phyloP scores from a whole-genome alignment of 1,140 invertebrate species.

The Platyscapa corneri region DNA sequence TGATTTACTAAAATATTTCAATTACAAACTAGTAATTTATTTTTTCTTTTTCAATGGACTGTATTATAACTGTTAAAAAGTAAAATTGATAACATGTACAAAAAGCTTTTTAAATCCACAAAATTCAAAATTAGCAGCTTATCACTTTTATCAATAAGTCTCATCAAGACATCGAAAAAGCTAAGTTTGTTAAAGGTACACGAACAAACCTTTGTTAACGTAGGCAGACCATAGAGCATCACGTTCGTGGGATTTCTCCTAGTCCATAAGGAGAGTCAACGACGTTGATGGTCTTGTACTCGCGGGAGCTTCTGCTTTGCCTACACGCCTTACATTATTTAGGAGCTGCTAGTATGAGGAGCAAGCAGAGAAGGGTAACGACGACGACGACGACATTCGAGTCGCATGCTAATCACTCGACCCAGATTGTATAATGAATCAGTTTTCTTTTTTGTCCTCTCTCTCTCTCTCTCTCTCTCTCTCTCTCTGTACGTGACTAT shows the following conservation, averaged over 20 bases:
- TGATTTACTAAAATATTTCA: too few species aligned
- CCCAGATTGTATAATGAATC: constrained; percentile 76
- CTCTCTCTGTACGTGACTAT: constrained; percentile 58
- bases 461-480: constrained; percentile 37
- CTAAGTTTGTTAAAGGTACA: not conserved
- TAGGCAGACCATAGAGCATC: constrained; percentile 45
- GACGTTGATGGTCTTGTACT: constrained; percentile 40
- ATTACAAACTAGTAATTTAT: too few species aligned
- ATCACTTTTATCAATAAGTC: constrained; percentile 19
- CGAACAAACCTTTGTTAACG: constrained; percentile 29
- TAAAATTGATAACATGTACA: too few species aligned
- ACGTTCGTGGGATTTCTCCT: constrained; percentile 45
- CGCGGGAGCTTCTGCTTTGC: constrained; percentile 43
- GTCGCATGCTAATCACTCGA: constrained; percentile 75
- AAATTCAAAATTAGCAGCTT: constrained; percentile 9
- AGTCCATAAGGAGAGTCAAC: constrained; percentile 29
- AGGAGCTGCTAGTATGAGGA: constrained; percentile 57
- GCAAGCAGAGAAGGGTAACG: constrained; percentile 50
- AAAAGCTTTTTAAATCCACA: too few species aligned
- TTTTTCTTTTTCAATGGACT: too few species aligned
- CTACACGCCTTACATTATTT: constrained; percentile 71
- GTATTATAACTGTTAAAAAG: too few species aligned
- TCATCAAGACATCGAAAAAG: not conserved
- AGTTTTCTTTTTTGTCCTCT: constrained; percentile 68
- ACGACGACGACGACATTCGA: constrained; percentile 62